phyloP scores from a whole-genome alignment of 2,797 vertebrate species.

The Manis javanica region DNA sequence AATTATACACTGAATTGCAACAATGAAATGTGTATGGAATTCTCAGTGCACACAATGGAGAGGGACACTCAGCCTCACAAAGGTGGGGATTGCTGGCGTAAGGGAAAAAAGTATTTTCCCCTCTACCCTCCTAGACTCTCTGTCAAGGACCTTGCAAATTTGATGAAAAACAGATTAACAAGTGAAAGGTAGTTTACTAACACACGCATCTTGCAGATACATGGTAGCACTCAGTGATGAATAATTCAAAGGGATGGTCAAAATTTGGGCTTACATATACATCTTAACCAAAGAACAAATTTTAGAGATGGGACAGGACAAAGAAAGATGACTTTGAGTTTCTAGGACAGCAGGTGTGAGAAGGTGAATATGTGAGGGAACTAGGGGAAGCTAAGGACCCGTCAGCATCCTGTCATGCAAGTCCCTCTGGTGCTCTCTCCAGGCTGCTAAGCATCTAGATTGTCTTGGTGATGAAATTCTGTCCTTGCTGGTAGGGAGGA shows the following conservation, averaged over 20 bases:
- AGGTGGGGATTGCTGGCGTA: neutral
- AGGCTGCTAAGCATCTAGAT: neutral
- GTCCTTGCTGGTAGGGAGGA: neutral
- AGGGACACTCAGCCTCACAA: neutral
- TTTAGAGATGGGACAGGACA: neutral
- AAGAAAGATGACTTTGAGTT: neutral
- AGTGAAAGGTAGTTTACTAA: neutral
- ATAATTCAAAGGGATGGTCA: neutral
- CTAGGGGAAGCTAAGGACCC: neutral
- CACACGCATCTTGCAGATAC: fast-evolving
- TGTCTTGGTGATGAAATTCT: neutral
- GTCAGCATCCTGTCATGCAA: neutral
- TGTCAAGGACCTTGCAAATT: neutral
- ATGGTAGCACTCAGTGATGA: neutral
- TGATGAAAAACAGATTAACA: neutral
- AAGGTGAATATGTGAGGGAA: neutral
- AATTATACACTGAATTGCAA: neutral
- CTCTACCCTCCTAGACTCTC: neutral
- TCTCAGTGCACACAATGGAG: neutral
- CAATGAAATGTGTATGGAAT: neutral
- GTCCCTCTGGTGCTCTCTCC: neutral
- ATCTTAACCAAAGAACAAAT: neutral
- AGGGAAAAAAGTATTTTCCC: neutral
- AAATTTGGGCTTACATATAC: neutral
- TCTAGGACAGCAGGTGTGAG: neutral